Conservation (phyloP, 53 echinoderm and acorn worm genomes). For the Antedon mediterranea region DNA sequence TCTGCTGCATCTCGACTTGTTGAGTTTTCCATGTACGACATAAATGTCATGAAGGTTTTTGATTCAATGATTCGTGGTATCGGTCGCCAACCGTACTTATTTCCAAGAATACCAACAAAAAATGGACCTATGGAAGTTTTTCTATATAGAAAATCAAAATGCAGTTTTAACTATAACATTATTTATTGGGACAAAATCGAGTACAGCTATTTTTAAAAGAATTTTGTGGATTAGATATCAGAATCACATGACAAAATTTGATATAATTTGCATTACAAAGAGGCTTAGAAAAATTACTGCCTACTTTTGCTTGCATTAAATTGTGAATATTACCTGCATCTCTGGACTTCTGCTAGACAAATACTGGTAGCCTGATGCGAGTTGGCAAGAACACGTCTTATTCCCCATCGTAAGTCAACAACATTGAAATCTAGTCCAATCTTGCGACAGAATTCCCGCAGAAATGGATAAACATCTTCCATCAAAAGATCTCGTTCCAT, state of each 20-base stretch:
- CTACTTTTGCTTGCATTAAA: too few species aligned
- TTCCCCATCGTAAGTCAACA: conserved; percentile 86
- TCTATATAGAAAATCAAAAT: conserved; percentile 22
- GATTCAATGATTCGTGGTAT: conserved; percentile 41
- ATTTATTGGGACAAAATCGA: too few species aligned
- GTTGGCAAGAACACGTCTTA: conserved; percentile 46
- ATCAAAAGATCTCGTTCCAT: conserved; percentile 64
- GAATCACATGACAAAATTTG: too few species aligned
- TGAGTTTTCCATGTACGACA: conserved; percentile 21
- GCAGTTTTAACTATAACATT: too few species aligned
- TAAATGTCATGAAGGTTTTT: conserved; percentile 18
- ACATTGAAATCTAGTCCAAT: conserved; percentile 74
- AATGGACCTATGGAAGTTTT: conserved; percentile 63
- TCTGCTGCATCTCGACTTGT: conserved; percentile 33
- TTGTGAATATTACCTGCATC: conserved; percentile 81
- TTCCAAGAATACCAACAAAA: conserved; percentile 73
- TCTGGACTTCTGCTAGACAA: conserved; percentile 63
- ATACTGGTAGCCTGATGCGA: conserved; percentile 66
- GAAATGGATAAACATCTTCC: conserved; percentile 75
- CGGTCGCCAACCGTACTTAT: conserved; percentile 70
- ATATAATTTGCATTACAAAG: too few species aligned
- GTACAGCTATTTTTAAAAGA: too few species aligned
- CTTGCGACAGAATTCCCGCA: conserved; percentile 57
- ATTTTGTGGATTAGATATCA: too few species aligned
- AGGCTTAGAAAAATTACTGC: too few species aligned